Evolutionary conservation across 2,888 invertebrate genomes (phyloP).

Genomic region (Eudasyphora cyanicolor): DNA sequence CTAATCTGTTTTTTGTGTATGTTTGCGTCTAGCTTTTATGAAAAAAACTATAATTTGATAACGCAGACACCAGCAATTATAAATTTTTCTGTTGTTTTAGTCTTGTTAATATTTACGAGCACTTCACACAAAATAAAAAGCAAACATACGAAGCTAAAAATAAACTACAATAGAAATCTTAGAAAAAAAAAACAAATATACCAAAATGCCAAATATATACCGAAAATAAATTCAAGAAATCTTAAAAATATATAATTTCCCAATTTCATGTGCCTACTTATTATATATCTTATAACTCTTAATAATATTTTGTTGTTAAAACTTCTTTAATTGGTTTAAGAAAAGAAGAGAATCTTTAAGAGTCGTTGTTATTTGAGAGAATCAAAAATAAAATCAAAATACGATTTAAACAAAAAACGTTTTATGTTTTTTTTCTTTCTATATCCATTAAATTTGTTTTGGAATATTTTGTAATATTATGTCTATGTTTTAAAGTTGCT

Average conservation of each 20-base stretch:
- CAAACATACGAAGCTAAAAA: slow-evolving; percentile 7
- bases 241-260: neutral
- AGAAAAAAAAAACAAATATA: slow-evolving; percentile 12
- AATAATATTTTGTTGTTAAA: neutral
- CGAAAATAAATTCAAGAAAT: slow-evolving; percentile 23
- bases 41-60: slow-evolving; percentile 32
- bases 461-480: slow-evolving; percentile 29
- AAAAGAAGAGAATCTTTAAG: slow-evolving; percentile 1
- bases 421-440: slow-evolving; percentile 50
- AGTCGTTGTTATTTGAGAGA: slow-evolving; percentile 20
- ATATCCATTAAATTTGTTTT: slow-evolving; percentile 17
- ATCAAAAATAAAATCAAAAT: neutral
- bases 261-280: slow-evolving; percentile 31
- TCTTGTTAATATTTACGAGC: slow-evolving; percentile 49
- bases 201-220: slow-evolving; percentile 32
- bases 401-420: slow-evolving; percentile 52
- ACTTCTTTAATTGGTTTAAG: neutral
- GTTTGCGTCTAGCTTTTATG: slow-evolving; percentile 22
- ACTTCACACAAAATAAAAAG: neutral
- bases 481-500: slow-evolving; percentile 52
- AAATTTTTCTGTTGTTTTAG: slow-evolving; percentile 58
- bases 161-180: neutral
- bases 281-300: neutral
- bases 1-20: slow-evolving; percentile 45
- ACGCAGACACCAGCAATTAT: slow-evolving; percentile 11